Evolutionary conservation across 2,113 vertebrate species (phyloP).

Genomic region (Plecturocebus donacophilus): DNA sequence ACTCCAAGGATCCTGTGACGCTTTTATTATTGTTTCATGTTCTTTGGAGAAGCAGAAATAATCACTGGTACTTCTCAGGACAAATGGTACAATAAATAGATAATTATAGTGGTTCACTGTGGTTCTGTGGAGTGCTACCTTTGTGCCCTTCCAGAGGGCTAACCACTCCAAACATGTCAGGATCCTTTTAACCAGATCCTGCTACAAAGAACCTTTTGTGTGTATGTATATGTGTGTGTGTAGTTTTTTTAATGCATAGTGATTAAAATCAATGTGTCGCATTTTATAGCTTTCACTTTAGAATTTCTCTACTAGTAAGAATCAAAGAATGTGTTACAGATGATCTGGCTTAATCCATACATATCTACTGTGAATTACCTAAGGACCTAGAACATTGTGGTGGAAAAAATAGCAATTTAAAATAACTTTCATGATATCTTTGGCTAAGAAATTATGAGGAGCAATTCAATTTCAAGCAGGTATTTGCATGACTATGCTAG

Average conservation of each 20-base stretch:
- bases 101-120: not conserved
- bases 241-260: not conserved
- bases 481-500: not conserved
- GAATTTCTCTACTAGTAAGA: not conserved
- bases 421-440: not conserved
- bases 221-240: not conserved
- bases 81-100: not conserved
- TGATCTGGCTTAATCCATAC: not conserved
- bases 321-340: not conserved
- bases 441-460: not conserved
- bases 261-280: not conserved
- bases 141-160: not conserved
- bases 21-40: not conserved
- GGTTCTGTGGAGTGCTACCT: not conserved
- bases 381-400: not conserved
- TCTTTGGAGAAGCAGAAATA: not conserved
- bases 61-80: not conserved
- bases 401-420: not conserved
- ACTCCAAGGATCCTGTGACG: too few species aligned
- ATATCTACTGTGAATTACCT: not conserved
- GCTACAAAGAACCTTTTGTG: not conserved
- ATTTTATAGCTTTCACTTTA: constrained; percentile 32
- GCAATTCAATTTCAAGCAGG: not conserved
- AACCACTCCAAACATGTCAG: not conserved
- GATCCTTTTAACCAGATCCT: not conserved